Percentiles rank a stretch among this genome's conserved stretches.
phyloP scores from a whole-genome alignment of 2,888 invertebrate species.

The Netelia melanura region DNA sequence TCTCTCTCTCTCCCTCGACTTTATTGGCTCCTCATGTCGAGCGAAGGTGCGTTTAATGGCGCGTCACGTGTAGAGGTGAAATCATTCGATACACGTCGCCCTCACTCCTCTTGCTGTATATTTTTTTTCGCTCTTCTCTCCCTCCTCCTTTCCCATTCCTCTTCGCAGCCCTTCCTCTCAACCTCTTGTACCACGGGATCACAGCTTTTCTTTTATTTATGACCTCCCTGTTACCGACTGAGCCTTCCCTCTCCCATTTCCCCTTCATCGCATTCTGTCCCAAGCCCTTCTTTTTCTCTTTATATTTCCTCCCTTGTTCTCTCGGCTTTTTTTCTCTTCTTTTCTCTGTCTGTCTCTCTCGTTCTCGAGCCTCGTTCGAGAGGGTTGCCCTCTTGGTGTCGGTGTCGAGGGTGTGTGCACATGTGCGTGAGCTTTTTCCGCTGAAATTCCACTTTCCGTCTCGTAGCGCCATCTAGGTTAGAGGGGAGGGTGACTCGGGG shows the following conservation, averaged over 20 bases:
- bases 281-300: constrained; percentile 35
- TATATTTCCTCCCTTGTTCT: constrained; percentile 14
- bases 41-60: constrained; percentile 79
- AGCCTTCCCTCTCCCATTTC: constrained; percentile 59
- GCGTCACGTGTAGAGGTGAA: constrained; percentile 73
- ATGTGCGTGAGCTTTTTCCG: constrained; percentile 25
- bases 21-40: constrained; percentile 78
- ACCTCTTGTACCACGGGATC: constrained; percentile 63
- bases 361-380: constrained; percentile 36
- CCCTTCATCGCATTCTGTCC: constrained; percentile 14
- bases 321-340: constrained; percentile 18
- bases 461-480: neutral
- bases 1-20: constrained; percentile 27
- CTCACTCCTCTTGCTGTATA: constrained; percentile 32
- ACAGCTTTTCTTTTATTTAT: constrained; percentile 73
- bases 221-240: constrained; percentile 61
- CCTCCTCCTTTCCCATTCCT: constrained; percentile 7
- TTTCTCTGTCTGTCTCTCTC: constrained; percentile 27
- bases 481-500: neutral
- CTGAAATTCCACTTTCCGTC: constrained; percentile 48
- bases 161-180: constrained; percentile 27
- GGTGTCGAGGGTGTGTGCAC: constrained; percentile 1
- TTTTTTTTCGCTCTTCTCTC: constrained; percentile 7
- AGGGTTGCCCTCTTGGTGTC: constrained; percentile 9
- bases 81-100: constrained; percentile 79